Evolutionary conservation across 2,797 vertebrate genomes (phyloP).

Genomic region (Siniperca scherzeri): DNA sequence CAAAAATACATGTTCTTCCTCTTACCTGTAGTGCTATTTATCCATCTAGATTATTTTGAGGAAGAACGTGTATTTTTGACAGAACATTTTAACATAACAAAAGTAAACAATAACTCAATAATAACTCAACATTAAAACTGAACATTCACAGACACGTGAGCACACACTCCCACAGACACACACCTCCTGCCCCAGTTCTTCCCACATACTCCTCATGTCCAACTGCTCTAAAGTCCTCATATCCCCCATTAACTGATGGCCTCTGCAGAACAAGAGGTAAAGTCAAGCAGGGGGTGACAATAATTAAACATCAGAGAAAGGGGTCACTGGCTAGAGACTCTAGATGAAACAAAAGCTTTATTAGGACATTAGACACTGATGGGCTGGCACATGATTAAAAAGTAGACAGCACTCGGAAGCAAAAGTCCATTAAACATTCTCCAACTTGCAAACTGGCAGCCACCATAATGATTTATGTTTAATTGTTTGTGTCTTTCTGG

Average conservation of each 20-base stretch:
- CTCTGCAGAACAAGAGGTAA: slow-evolving; percentile 37
- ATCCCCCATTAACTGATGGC: slow-evolving; percentile 38
- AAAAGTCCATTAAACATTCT: slow-evolving; percentile 12
- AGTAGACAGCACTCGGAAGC: neutral
- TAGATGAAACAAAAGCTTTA: slow-evolving; percentile 47
- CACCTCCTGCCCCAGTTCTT: slow-evolving; percentile 12
- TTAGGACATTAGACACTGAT: slow-evolving; percentile 39
- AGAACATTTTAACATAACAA: neutral
- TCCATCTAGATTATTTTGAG: too few relatives aligned
- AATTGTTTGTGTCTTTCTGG: neutral
- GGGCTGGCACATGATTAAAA: slow-evolving; percentile 27
- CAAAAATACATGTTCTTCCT: too few relatives aligned
- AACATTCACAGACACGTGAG: neutral
- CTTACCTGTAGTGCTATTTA: too few relatives aligned
- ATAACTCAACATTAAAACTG: neutral
- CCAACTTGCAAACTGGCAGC: slow-evolving; percentile 2
- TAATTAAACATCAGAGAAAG: slow-evolving; percentile 52
- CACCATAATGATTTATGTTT: neutral
- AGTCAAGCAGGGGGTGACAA: slow-evolving; percentile 34
- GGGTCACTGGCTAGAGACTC: slow-evolving; percentile 13
- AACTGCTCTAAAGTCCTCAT: slow-evolving; percentile 29
- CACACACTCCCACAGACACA: slow-evolving; percentile 2
- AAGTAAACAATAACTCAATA: neutral
- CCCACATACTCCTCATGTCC: slow-evolving; percentile 17
- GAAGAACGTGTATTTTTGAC: too few relatives aligned